Evolutionary conservation across 2,888 invertebrate species (phyloP), one percentile per base, ranked within the genome.

Genomic region (Nesidiocoris tenuis): DNA sequence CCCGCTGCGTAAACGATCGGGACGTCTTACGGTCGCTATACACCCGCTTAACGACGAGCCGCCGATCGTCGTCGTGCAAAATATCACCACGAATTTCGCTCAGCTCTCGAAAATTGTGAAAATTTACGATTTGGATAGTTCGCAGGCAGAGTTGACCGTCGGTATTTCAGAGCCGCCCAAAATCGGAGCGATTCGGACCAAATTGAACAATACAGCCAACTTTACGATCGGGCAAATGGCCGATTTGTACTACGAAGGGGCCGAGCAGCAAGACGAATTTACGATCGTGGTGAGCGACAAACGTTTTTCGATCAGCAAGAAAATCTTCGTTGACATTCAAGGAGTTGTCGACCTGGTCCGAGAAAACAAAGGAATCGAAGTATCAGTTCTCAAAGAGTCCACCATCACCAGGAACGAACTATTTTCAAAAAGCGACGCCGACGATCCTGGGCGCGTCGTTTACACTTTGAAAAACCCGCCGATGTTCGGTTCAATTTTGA

Each of bases 11-110:
- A 67, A 67, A 61, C 54, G 67, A 22, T 75, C 75, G 1, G 75
- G 75, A 0, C 56, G 65, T 9, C 57, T 74, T 1, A 67, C 67
- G 1, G 70, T 75, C 16, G 54, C 57, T 7, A 77, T 77, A 1
- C 70, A 76, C 22, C 64, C 66, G 5, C 71, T 76, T 16, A 74
- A 77, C 68, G 77, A 77, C 25, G 77, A 77, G 70, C 59, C 72
- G 18, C 77, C 77, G 1, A n/a, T 23, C 22, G 25, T 77, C 17
- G 66, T 54, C 57, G 24, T 59, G 21, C 57, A 23, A 57, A 70
- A 63, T 22, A 57, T 77, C 2, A 55, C 70, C 7, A 63, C 63
- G 19, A 71, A 75, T 9, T 64, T 66, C 39, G 61, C 71, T 19
- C 66, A 70, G 17, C 23, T 70, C 1, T 64, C 63, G 9, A 25